phyloP scores from a whole-genome alignment of 2,797 vertebrate species.

The Muscicapa striata region DNA sequence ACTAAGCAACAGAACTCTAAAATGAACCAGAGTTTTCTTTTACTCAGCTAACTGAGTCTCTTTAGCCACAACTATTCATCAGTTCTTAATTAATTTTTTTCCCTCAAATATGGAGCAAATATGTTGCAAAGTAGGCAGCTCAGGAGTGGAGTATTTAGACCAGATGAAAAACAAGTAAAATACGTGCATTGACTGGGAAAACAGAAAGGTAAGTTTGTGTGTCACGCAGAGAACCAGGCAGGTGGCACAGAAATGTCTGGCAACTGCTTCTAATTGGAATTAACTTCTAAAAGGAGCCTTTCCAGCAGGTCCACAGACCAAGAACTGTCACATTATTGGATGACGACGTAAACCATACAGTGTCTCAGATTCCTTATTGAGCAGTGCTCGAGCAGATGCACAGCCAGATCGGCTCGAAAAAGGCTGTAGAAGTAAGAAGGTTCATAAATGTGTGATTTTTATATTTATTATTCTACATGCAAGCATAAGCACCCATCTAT shows the following conservation, averaged over 20 bases:
- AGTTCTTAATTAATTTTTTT: not conserved
- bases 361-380: not conserved
- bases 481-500: not conserved
- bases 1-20: not conserved
- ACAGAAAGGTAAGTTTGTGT: not conserved
- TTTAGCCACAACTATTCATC: slow-evolving; percentile 4
- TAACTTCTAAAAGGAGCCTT: not conserved
- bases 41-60: not conserved
- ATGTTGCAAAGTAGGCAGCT: not conserved
- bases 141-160: not conserved
- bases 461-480: not conserved
- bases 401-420: not conserved
- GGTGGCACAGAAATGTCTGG: not conserved
- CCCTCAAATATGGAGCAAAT: not conserved
- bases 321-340: not conserved
- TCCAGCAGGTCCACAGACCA: not conserved
- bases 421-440: not conserved
- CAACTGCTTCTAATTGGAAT: not conserved
- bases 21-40: not conserved
- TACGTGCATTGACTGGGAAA: not conserved
- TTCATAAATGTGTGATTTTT: not conserved
- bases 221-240: not conserved
- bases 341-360: not conserved
- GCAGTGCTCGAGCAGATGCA: not conserved
- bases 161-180: not conserved